Base-by-base conservation (phyloP, 92 coral and sea anemone species). In the Metridium senile region DNA sequence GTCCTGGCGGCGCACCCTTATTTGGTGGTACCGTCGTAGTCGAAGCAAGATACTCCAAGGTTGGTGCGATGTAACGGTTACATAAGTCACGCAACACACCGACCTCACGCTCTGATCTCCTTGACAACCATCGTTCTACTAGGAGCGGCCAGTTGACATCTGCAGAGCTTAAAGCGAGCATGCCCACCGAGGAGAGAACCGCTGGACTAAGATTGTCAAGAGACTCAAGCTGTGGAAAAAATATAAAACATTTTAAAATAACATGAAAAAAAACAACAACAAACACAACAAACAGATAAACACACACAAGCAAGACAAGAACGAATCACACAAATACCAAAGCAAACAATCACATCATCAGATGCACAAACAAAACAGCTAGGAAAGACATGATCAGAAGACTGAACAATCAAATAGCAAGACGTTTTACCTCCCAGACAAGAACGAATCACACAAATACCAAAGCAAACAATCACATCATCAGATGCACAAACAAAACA, bases 71-170 rank as follows among this genome's bases (percentile, higher is more conserved):
- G 62, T 92, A 95, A 66, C 99, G 94, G 74, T 95, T 94, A 70
- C 99, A 95, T 45, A 95, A 81, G 32, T 84, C 85, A 29, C 93
- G 74, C 63, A 95, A 79, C 63, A 85, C 86, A 30, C 88, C 95
- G n/a, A 82, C 87, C 73, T 95, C 99, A 28, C 99, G 89, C 65
- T 95, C 99, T 74, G 89, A 88, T 26, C 97, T 90, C 74, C 80
- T 83, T 2, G 85, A 82, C 68, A 95, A 89, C 99, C 99, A 95
- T 74, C 97, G 86, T 33, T 95, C 92, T 21, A 92, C 91, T 47
- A 95, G 80, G 11, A 95, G 88, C 9, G 94, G 97, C 99, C 99
- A 95, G 82, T 88, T 93, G 62, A 95, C 95, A 75, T 95, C 99
- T 11, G 92, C 78, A 49, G 72, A 58, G 82, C 84, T 92, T 75